phyloP scores from a whole-genome alignment of 2,113 vertebrate species.

The Gallinago jamesoni region DNA sequence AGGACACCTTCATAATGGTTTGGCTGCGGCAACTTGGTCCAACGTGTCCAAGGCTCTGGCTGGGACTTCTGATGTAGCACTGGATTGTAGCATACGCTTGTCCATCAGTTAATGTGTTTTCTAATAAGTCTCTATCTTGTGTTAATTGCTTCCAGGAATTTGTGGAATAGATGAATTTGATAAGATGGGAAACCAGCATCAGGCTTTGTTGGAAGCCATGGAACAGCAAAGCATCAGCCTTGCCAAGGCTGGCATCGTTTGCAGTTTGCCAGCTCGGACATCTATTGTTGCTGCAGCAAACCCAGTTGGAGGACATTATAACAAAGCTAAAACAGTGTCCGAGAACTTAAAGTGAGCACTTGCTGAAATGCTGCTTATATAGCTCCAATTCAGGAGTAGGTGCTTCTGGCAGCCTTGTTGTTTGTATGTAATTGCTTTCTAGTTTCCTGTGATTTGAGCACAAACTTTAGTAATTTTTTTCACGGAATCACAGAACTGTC shows the following conservation, averaged over 20 bases:
- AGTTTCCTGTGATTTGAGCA: neutral
- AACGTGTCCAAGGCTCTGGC: fast-evolving
- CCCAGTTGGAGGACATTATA: conserved; percentile 94
- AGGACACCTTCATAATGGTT: neutral
- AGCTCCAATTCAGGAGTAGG: neutral
- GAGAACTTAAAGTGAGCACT: conserved; percentile 93
- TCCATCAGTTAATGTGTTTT: neutral
- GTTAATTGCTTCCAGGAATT: conserved; percentile 78
- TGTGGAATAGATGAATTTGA: conserved; percentile 99
- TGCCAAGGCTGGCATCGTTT: conserved; percentile 96
- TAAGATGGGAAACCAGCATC: conserved; percentile 95
- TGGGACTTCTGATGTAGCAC: neutral
- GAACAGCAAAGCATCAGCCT: conserved; percentile 98
- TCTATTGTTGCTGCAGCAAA: conserved; percentile 96
- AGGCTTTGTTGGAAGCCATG: conserved; percentile 96
- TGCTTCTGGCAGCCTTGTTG: neutral
- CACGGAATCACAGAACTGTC: too few species aligned
- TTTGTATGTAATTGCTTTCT: neutral
- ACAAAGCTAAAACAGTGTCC: conserved; percentile 94
- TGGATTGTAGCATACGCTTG: neutral
- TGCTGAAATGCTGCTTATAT: neutral
- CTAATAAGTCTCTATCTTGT: neutral
- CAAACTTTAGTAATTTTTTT: neutral
- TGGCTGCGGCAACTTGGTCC: neutral
- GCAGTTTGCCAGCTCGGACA: conserved; percentile 91